phyloP scores from a whole-genome alignment of 2,797 vertebrate genomes.

The Sphenopsis melanotis region DNA sequence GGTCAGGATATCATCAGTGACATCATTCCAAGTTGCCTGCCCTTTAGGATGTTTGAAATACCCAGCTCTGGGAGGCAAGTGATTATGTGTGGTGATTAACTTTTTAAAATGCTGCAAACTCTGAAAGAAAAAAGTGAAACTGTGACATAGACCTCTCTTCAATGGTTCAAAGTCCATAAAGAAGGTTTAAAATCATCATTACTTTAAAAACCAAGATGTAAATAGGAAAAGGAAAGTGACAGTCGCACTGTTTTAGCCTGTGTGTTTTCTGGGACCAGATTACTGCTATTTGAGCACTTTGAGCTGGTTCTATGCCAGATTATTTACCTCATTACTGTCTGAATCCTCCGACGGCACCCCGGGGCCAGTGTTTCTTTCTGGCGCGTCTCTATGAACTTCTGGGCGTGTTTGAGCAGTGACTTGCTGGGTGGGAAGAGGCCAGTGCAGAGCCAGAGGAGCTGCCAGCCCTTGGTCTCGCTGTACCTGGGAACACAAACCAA shows the following conservation, averaged over 20 bases:
- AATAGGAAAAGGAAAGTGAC: not conserved
- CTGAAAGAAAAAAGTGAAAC: not conserved
- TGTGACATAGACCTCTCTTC: not conserved
- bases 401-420: slow-evolving; percentile 83
- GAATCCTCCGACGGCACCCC: slow-evolving; percentile 84
- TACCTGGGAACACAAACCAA: slow-evolving; percentile 73
- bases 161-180: not conserved
- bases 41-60: not conserved
- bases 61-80: not conserved
- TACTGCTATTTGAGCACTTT: not conserved
- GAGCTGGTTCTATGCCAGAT: not conserved
- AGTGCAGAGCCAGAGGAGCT: slow-evolving; percentile 94
- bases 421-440: slow-evolving; percentile 91
- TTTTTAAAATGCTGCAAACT: not conserved
- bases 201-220: not conserved
- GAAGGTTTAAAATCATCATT: not conserved
- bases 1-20: not conserved
- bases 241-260: not conserved
- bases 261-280: not conserved
- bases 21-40: not conserved
- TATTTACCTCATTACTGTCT: slow-evolving; percentile 85
- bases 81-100: not conserved
- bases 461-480: slow-evolving; percentile 90
- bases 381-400: slow-evolving; percentile 88
- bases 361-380: slow-evolving; percentile 78